Evolutionary conservation across 2,797 vertebrate genomes (phyloP).

Genomic region (Peromyscus eremicus): DNA sequence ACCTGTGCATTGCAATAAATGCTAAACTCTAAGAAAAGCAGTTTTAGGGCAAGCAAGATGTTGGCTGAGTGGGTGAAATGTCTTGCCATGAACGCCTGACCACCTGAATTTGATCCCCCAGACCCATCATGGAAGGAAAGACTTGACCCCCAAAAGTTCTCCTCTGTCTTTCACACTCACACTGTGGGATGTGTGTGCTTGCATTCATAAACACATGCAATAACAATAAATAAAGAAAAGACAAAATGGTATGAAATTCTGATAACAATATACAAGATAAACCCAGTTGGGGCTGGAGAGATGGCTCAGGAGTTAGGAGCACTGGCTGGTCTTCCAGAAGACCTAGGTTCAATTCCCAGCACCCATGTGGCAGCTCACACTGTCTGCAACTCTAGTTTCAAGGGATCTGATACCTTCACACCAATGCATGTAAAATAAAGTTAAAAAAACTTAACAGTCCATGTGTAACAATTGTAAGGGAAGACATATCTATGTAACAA

Average conservation of each 20-base stretch:
- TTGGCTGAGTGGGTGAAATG: not conserved
- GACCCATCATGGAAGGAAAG: not conserved
- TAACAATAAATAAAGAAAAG: not conserved
- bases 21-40: conserved; percentile 16
- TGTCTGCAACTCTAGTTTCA: too few species aligned
- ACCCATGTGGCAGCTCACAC: too few species aligned
- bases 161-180: not conserved
- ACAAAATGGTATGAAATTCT: not conserved
- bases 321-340: too few species aligned
- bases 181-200: not conserved
- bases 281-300: too few species aligned
- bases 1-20: not conserved
- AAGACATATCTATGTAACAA: not conserved
- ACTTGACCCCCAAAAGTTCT: not conserved
- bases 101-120: not conserved
- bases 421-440: too few species aligned
- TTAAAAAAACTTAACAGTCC: not conserved
- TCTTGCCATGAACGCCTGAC: not conserved
- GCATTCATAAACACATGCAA: not conserved
- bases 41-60: not conserved
- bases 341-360: too few species aligned
- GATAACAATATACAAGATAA: not conserved
- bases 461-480: not conserved
- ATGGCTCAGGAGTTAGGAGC: too few species aligned
- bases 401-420: too few species aligned